Evolutionary conservation across 2,113 vertebrate species (phyloP).

Genomic region (Cercopithecus mona): DNA sequence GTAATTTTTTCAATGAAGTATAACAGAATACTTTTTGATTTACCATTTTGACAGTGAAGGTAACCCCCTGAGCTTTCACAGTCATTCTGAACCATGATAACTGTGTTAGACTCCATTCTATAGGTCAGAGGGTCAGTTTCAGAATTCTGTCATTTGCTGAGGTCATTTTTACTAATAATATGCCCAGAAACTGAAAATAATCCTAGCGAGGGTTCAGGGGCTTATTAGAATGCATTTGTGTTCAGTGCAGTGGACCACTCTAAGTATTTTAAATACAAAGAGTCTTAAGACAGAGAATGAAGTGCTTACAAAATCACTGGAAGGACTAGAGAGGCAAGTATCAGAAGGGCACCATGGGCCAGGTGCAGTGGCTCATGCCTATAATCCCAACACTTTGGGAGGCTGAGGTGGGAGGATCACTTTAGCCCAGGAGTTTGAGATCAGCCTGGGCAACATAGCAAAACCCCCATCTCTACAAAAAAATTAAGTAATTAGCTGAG

Average conservation of each 20-base stretch:
- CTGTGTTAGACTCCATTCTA: not conserved
- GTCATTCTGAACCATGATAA: not conserved
- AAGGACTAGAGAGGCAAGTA: not conserved
- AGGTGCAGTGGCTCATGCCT: no score
- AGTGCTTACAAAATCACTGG: not conserved
- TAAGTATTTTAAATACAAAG: not conserved
- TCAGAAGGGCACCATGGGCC: not conserved
- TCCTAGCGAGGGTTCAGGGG: not conserved
- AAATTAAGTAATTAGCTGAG: no score
- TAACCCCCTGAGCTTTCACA: not conserved
- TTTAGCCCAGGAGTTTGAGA: no score
- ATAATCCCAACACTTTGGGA: no score
- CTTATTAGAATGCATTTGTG: not conserved
- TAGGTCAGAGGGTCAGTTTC: not conserved
- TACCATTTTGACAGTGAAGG: not conserved
- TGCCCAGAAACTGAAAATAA: not conserved
- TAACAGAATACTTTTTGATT: not conserved
- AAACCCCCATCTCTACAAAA: no score
- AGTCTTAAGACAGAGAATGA: not conserved
- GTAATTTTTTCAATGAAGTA: not conserved
- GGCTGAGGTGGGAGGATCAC: no score
- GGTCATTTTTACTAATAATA: not conserved
- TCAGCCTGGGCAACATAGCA: no score
- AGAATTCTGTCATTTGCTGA: not conserved
- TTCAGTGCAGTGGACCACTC: not conserved